Conservation (phyloP, 2,113 vertebrate genomes). For the Oreochromis niloticus region DNA sequence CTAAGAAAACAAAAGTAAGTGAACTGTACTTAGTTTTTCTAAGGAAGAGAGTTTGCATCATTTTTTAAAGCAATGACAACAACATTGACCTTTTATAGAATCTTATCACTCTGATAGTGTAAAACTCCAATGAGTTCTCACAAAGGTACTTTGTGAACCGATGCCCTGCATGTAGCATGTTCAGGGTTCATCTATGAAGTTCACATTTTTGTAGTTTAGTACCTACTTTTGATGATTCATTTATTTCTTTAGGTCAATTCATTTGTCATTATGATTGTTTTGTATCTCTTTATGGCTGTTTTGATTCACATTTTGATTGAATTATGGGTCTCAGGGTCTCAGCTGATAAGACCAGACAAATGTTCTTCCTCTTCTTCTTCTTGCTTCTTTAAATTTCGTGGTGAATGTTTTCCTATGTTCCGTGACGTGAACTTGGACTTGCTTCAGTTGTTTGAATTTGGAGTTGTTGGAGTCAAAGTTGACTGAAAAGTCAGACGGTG, state of each 20-base stretch:
- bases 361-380: neutral
- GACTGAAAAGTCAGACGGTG: neutral
- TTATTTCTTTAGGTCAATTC: neutral
- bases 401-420: neutral
- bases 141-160: neutral
- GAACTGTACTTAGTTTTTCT: neutral
- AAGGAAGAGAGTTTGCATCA: neutral
- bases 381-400: neutral
- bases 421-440: neutral
- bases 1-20: neutral
- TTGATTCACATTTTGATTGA: neutral
- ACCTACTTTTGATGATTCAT: neutral
- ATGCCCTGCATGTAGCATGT: neutral
- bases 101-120: neutral
- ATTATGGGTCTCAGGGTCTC: neutral
- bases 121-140: neutral
- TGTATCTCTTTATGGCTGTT: neutral
- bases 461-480: neutral
- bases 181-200: neutral
- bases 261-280: neutral
- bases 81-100: neutral
- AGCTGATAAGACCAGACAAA: neutral
- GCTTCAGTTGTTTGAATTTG: neutral
- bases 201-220: neutral
- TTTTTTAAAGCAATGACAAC: neutral